Base-by-base conservation (phyloP, 2,797 vertebrate species). In the Cryptoblepharus egeriae region DNA sequence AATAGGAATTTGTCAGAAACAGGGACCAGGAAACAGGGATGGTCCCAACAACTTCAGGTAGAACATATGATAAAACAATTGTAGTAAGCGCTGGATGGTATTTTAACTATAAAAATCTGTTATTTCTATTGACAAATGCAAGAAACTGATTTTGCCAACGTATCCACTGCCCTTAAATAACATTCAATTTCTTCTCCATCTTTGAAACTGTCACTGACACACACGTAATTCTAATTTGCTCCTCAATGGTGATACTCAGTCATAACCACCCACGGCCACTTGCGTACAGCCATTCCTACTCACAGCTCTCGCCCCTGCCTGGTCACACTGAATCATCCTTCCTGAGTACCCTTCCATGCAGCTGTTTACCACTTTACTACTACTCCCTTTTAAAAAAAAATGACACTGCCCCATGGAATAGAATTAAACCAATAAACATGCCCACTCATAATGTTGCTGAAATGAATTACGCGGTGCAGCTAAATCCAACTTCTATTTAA, bases 261-360 rank as follows among this genome's bases (percentile, higher is more conserved):
- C 73, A 11, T 86, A 85, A 88, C 85, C 10, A 1, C 87, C 92
- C 5, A 75, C 61, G 10, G 45, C 65, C 89, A 79, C 85, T 63
- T 45, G 1, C 72, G 63, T 37, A 82, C 32, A 30, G 74, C 32
- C 55, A 7, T 69, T 64, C 78, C 90, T 13, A 42, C 85, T 67
- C 87, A 45, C 70, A 1, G 75, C 1, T 69, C 65, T 88, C 2
- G 0, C 81, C 88, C 82, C 75, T 35, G 26, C 77, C 88, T 83
- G 83, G 84, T 82, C 85, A 22, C 85, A 5, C 87, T 93, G 93
- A 93, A 73, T 93, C 94, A 92, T 85, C 88, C 75, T 80, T 72
- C 85, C 0, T 3, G 85, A 5, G 3, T 30, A 0, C 71, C 42
- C 67, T 84, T 71, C 0, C 55, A 37, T 0, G 0, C 67, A 70